Evolutionary conservation across 2,113 vertebrate genomes (phyloP).

Genomic region (Symphodus melops): DNA sequence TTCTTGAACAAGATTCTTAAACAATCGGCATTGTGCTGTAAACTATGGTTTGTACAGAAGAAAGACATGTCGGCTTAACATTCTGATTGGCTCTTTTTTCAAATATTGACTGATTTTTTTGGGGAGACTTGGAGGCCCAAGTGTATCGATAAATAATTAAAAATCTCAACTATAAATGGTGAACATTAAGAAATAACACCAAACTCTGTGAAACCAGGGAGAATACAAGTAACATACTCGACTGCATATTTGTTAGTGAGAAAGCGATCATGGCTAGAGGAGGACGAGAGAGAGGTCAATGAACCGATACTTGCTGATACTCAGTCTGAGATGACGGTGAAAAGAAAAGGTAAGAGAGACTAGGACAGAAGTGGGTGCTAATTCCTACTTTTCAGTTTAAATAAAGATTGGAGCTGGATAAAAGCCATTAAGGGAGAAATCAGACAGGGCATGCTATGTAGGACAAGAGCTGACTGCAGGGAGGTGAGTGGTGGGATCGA

Average conservation of each 20-base stretch:
- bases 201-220: constrained; percentile 12
- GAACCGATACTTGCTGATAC: constrained; percentile 63
- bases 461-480: constrained; percentile 89
- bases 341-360: constrained; percentile 76
- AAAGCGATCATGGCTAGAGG: constrained; percentile 57
- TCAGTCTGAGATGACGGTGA: constrained; percentile 68
- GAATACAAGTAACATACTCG: constrained; percentile 34
- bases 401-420: constrained; percentile 89
- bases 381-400: constrained; percentile 89
- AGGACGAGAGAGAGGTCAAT: constrained; percentile 57
- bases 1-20: too few species aligned
- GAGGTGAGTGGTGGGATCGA: constrained; percentile 87
- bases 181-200: constrained; percentile 7
- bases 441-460: constrained; percentile 87
- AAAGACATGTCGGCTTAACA: too few species aligned
- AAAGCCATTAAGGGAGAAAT: constrained; percentile 89
- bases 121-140: constrained; percentile 5
- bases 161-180: background rate
- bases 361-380: constrained; percentile 81
- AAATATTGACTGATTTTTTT: constrained; percentile 29
- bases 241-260: constrained; percentile 54
- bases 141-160: background rate
- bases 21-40: too few species aligned
- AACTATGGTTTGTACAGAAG: background rate
- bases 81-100: too few species aligned